Conservation (phyloP, 2,888 invertebrate genomes). For the Sepioteuthis lessoniana region DNA sequence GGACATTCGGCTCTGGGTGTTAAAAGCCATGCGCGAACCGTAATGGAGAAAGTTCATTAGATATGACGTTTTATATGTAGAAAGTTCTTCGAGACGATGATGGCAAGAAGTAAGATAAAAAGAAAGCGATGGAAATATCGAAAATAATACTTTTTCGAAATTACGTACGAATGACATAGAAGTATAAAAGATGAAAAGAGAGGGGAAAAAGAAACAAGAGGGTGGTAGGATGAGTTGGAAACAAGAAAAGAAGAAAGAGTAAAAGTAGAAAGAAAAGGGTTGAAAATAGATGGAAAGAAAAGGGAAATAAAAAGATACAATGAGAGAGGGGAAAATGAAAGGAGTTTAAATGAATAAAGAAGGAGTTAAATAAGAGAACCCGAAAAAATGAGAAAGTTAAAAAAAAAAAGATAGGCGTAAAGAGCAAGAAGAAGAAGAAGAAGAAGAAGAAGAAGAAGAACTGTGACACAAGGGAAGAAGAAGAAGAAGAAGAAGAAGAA, state of each 20-base stretch:
- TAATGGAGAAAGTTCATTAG: not conserved
- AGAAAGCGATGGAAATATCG: not conserved
- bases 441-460: too few relatives aligned
- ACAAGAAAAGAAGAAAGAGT: not conserved
- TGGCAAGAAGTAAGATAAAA: not conserved
- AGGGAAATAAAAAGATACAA: too few relatives aligned
- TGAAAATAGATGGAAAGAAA: not conserved
- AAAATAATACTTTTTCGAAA: not conserved
- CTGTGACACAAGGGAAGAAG: too few relatives aligned
- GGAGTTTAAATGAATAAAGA: not conserved
- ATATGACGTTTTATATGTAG: not conserved
- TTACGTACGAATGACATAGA: not conserved
- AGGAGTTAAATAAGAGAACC: too few relatives aligned
- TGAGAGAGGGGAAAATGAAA: not conserved
- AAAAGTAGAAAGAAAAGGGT: not conserved
- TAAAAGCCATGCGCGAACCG: not conserved
- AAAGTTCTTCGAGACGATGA: not conserved
- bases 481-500: not conserved
- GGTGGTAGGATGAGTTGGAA: fast-evolving
- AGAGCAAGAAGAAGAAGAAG: not conserved
- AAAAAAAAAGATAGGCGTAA: not conserved
- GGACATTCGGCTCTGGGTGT: not conserved
- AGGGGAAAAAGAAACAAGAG: not conserved
- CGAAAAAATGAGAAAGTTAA: too few relatives aligned
- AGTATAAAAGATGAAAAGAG: not conserved